phyloP scores from a whole-genome alignment of 2,113 vertebrate genomes.

The Baryphthengus martii region DNA sequence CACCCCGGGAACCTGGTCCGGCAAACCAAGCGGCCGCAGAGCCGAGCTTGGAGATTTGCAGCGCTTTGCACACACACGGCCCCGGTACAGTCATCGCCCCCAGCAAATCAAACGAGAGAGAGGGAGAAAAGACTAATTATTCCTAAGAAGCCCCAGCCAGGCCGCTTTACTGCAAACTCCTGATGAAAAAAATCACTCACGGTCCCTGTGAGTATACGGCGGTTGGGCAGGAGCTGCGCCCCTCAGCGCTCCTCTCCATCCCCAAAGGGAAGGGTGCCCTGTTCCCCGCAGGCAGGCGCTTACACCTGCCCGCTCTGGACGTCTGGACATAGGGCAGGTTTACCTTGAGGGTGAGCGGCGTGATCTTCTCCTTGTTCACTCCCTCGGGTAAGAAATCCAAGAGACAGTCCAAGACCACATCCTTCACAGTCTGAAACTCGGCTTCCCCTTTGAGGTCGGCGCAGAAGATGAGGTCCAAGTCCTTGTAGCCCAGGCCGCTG shows the following conservation, averaged over 20 bases:
- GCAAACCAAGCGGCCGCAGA: neutral
- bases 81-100: neutral
- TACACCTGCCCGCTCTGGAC: neutral
- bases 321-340: neutral
- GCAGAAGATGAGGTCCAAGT: slow-evolving; percentile 97
- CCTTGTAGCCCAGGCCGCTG: slow-evolving; percentile 96
- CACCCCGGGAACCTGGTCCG: neutral
- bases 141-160: neutral
- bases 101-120: neutral
- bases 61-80: neutral
- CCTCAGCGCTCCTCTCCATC: neutral
- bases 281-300: neutral
- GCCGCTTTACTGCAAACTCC: neutral
- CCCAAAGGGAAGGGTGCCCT: neutral
- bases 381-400: slow-evolving; percentile 97
- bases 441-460: slow-evolving; percentile 91
- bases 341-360: slow-evolving; percentile 95
- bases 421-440: slow-evolving; percentile 96
- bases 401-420: slow-evolving; percentile 96
- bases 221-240: fast-evolving
- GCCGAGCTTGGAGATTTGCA: neutral
- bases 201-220: neutral
- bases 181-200: neutral
- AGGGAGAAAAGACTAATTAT: neutral
- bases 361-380: slow-evolving; percentile 97